Evolutionary conservation across 2,797 vertebrate species (phyloP), one percentile per base, ranked within the genome.

Genomic region (Catostomus latipinnis): DNA sequence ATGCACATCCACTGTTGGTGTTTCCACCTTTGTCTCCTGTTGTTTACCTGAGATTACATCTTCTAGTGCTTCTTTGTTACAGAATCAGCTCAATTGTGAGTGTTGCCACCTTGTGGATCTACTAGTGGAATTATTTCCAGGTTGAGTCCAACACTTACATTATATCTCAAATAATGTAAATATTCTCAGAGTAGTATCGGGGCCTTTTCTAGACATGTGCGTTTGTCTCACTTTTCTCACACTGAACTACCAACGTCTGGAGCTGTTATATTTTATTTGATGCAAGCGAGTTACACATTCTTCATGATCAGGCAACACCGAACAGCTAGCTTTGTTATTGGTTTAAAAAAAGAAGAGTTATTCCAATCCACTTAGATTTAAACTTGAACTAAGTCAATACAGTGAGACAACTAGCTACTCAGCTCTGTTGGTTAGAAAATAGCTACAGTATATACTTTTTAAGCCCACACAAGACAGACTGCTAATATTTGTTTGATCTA

Each of bases 151-250:
- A 34, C 34, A 34, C 34, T 34, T 34, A 4, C 34, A 34, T 3
- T 34, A 34, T 34, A 34, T 34, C 34, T 34, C 3, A 34, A 34
- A 34, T 34, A 34, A 34, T 34, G 34, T 34, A 34, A 34, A 34
- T 34, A 34, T 34, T 34, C 34, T 3, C 34, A 34, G 34, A 34
- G 34, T 34, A 34, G 34, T 2, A 34, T 34, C 34, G 2, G 34
- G 34, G 34, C 34, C 34, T 34, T 34, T 34, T 34, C 34, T 34
- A 34, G 34, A 4, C 34, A 34, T 34, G 2, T 3, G 34, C 9
- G 58, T 75, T 76, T 45, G 78, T 71, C 66, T 76, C 6, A 43
- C 22, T 49, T 34, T n/a, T 43, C 12, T 50, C 68, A 11, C 9
- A 13, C 67, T 18, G 34, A 34, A 34, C 34, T 34, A 34, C 34